Base-by-base conservation (phyloP, 2,113 vertebrate genomes). In the Calonectris borealis region DNA sequence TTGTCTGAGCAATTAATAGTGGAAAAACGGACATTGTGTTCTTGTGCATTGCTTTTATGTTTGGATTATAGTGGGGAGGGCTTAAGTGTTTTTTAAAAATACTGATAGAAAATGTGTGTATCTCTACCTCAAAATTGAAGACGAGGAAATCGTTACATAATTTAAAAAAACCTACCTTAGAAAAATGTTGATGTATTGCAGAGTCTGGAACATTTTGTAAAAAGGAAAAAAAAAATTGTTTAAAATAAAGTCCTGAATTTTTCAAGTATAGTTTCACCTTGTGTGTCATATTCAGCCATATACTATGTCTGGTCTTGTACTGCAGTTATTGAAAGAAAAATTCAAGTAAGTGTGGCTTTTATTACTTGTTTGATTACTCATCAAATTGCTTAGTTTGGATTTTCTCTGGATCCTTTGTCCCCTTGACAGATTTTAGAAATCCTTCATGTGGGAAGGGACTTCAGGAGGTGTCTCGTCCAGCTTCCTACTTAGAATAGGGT, bases 201-300 rank as follows among this genome's bases (percentile, higher is more conserved):
- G 6, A 76, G 44, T 38, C 64, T 92, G 72, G 36, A 40, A 55
- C 29, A 36, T 42, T 91, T 93, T 95, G 54, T 90, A 73, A 70
- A 91, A 69, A 57, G 17, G 13, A 17, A 46, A 34, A 62, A n/a
- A 13, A 38, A 10, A 6, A 36, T 27, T 51, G 40, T 66, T 69
- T 88, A 71, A 96, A 96, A 95, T 86, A 89, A 90, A 95, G 27
- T 49, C 27, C 22, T 87, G 15, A 32, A 21, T 76, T 96, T 96
- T 89, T 88, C 42, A 72, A 60, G 13, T 64, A 26, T 16, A 25
- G 24, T 44, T 77, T 95, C 44, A 64, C 27, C 34, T 60, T 68
- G 17, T 58, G 21, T 82, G 19, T 68, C 0, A 0, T 62, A 27
- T 62, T 76, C 34, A 36, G 32, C 36, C 0, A 0, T 6, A 29